Evolutionary conservation across 2,888 invertebrate genomes (phyloP).

Genomic region (Ornithoptera priamus): DNA sequence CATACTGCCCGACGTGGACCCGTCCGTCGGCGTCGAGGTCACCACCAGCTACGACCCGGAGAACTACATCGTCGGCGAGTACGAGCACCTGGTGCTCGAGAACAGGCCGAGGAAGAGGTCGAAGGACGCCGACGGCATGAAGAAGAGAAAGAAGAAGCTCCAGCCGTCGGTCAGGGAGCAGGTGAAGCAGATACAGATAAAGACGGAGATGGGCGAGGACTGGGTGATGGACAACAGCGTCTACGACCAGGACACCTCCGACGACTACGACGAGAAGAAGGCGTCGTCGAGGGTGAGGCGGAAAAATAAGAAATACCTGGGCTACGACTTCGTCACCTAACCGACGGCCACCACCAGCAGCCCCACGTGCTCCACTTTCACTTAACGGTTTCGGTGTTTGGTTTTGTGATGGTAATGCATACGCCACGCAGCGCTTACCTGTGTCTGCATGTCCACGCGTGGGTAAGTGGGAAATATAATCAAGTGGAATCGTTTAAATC

Average conservation of each 20-base stretch:
- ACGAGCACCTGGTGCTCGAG: slow-evolving; percentile 63
- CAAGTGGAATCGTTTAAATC: too few species aligned
- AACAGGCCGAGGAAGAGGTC: slow-evolving; percentile 58
- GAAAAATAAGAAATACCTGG: slow-evolving; percentile 75
- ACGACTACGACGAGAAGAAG: slow-evolving; percentile 65
- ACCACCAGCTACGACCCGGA: slow-evolving; percentile 71
- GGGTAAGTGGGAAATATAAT: too few species aligned
- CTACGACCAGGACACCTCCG: slow-evolving; percentile 55
- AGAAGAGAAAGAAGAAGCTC: slow-evolving; percentile 47
- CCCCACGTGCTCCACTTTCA: not conserved
- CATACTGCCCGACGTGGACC: slow-evolving; percentile 71
- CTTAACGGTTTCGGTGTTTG: not conserved
- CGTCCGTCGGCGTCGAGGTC: slow-evolving; percentile 66
- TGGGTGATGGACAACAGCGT: slow-evolving; percentile 65
- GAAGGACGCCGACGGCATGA: slow-evolving; percentile 44
- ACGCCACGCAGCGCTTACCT: too few species aligned
- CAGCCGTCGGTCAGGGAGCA: slow-evolving; percentile 41
- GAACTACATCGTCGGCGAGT: slow-evolving; percentile 67
- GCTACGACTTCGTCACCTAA: slow-evolving; percentile 71
- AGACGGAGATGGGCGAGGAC: slow-evolving; percentile 53
- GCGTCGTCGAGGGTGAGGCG: slow-evolving; percentile 61
- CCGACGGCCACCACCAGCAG: not conserved
- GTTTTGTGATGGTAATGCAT: not conserved
- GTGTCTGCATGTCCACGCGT: too few species aligned
- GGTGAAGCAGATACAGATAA: slow-evolving; percentile 43